Conservation (phyloP, 2,113 vertebrate species). For the Castor canadensis region DNA sequence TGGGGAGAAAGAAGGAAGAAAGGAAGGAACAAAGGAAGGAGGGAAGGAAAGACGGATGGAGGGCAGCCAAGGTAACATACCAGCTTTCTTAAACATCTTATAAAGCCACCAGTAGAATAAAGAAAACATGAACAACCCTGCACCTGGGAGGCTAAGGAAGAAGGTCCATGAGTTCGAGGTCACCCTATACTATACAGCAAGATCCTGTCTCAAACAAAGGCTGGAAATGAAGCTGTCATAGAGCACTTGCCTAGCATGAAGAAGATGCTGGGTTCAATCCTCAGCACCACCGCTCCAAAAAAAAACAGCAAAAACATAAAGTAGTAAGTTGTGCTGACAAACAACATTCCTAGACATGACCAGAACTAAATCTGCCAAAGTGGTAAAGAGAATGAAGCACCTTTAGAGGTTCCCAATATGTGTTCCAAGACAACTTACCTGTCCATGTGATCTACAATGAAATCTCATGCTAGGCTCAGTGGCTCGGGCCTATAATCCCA, state of each 20-base stretch:
- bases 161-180: too few species aligned
- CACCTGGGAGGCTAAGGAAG: too few species aligned
- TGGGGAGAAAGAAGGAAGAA: too few species aligned
- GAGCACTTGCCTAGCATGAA: too few species aligned
- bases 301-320: not conserved
- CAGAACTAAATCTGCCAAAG: not conserved
- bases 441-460: not conserved
- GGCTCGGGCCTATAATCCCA: not conserved
- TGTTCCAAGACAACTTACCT: not conserved
- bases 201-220: too few species aligned
- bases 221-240: too few species aligned
- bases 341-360: not conserved
- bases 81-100: slow-evolving; percentile 14
- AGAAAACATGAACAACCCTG: not conserved
- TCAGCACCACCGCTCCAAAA: too few species aligned
- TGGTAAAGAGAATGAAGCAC: not conserved
- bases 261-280: too few species aligned
- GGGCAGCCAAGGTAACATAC: not conserved
- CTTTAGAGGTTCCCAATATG: not conserved
- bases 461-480: not conserved
- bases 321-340: not conserved
- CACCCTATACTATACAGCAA: too few species aligned
- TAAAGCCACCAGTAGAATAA: not conserved
- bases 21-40: not conserved
- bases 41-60: not conserved